Percentiles rank a stretch among this genome's conserved stretches.
These are phyloP conservation scores for Solenopsis fugax DNA, from an alignment of 1,140 invertebrate species.

Conservation along the genomic window DNA sequence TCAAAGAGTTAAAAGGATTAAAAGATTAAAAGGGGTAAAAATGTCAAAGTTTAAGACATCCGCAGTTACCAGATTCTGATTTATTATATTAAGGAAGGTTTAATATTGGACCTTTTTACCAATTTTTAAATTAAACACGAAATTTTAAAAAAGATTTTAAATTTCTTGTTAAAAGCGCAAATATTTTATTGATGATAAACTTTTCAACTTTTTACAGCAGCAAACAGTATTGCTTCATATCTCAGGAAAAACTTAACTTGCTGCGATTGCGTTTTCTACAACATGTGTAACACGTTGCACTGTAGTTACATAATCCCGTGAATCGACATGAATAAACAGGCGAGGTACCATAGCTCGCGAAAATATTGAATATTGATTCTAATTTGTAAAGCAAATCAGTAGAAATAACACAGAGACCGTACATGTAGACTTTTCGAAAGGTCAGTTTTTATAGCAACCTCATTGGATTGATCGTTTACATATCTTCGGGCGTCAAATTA, in stretches of 20 bases:
- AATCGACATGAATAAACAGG: slow-evolving; percentile 16
- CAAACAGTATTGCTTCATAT: not conserved
- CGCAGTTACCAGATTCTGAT: not conserved
- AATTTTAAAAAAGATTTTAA: not conserved
- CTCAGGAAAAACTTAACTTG: not conserved
- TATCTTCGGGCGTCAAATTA: slow-evolving; percentile 19
- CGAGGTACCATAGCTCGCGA: not conserved
- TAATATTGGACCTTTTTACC: not conserved
- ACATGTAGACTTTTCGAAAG: slow-evolving; percentile 15
- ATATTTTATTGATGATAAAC: not conserved
- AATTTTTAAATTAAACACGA: not conserved
- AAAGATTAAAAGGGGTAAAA: not conserved
- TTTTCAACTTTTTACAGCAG: not conserved
- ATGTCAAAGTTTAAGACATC: not conserved
- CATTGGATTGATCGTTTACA: slow-evolving; percentile 17
- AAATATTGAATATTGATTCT: slow-evolving; percentile 63
- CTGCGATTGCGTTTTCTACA: not conserved
- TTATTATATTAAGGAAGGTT: not conserved
- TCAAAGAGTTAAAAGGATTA: not conserved
- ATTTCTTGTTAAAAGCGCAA: too few relatives aligned
- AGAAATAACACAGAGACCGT: slow-evolving; percentile 32
- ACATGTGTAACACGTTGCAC: not conserved
- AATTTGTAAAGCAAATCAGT: slow-evolving; percentile 58
- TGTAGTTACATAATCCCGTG: slow-evolving; percentile 15
- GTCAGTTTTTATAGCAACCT: slow-evolving; percentile 23